phyloP scores from a whole-genome alignment of 2,888 invertebrate genomes.

The Ferrisia virgata region DNA sequence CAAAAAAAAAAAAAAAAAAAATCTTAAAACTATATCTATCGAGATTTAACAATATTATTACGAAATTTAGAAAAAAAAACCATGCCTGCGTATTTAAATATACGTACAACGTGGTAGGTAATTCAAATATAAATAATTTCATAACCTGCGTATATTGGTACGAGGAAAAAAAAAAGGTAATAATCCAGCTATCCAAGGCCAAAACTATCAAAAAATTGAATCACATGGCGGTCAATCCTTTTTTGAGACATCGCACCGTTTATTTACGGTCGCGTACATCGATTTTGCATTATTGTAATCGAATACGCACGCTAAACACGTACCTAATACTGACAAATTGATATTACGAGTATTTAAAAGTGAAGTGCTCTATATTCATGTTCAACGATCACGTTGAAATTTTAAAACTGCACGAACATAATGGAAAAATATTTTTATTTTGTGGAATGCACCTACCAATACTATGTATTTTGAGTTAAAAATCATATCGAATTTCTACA shows the following conservation, averaged over 20 bases:
- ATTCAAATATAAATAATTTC: not conserved
- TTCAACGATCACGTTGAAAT: not conserved
- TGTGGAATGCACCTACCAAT: too few species aligned
- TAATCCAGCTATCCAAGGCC: not conserved
- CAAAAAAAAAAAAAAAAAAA: not conserved
- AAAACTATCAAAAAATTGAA: not conserved
- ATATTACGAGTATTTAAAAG: not conserved
- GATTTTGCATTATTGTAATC: not conserved
- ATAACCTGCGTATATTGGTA: not conserved
- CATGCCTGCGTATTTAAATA: not conserved
- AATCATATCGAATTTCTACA: too few species aligned
- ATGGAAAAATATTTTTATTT: not conserved
- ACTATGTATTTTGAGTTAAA: too few species aligned
- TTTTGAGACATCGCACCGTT: not conserved
- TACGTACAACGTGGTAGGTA: not conserved
- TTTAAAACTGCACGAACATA: not conserved
- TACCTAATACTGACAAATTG: not conserved
- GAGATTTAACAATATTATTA: not conserved
- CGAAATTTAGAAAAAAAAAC: not conserved
- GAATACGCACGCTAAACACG: not conserved
- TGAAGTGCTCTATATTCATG: not conserved
- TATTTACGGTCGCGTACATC: constrained; percentile 14
- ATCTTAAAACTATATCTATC: not conserved
- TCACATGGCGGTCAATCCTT: not conserved
- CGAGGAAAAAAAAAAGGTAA: too few species aligned